Base-by-base conservation (phyloP, 2,888 invertebrate species). In the Gerris lacustris region DNA sequence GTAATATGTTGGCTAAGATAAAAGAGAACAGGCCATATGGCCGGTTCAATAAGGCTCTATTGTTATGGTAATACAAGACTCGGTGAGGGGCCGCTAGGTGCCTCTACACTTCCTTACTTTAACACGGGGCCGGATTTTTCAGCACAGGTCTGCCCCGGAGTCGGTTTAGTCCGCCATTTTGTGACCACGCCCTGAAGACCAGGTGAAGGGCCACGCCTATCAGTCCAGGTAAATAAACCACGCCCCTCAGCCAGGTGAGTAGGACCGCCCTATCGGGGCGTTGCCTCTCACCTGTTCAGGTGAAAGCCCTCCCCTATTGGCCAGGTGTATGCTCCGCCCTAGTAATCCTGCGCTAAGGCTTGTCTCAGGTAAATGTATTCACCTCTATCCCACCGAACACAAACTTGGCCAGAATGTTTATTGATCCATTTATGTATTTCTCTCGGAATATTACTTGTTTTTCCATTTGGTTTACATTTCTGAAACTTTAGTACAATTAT, bases 11-110 rank as follows among this genome's bases (percentile, higher is more conserved):
- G 31, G 31, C 31, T 55, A 55, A 55, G 9, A 55, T 55, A 55
- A 55, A 55, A 55, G 15, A 15, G 15, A 11, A 55, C 9, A 55
- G 55, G 15, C 55, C 55, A 55, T 55, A 55, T 55, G 55, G 55
- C 55, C 15, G 9, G 55, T 15, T 55, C 55, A 55, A 55, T 55
- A 55, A 55, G 55, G 15, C 11, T 15, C 55, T 55, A 55, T 55
- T 55, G 55, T 55, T 55, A 55, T 55, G 55, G 15, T 55, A 55
- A 55, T 55, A 55, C 55, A 55, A 55, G 55, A 9, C 55, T 55
- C 15, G 55, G 55, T 55, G 15, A 55, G 15, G 55, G 55, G 9
- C 55, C 55, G 55, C 55, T 55, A 55, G 55, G 55, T 55, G 55
- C 55, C 55, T 55, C 55, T 55, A 55, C 15, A 55, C 55, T 55